Conservation (phyloP, 2,797 vertebrate species). For the Apodemus agrarius region DNA sequence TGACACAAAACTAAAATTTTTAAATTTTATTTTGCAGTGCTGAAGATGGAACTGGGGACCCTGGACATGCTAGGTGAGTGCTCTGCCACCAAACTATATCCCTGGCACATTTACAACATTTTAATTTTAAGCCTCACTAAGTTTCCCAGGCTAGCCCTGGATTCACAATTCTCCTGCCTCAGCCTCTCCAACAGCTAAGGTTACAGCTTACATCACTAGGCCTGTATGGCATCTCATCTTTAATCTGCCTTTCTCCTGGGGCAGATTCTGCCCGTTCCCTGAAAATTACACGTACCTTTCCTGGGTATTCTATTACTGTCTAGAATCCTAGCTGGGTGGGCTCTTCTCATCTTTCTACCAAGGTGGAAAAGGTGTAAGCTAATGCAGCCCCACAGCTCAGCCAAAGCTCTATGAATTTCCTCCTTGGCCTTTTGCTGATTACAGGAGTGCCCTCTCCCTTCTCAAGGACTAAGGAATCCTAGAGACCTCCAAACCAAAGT, state of each 20-base stretch:
- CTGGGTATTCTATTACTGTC: constrained; percentile 21
- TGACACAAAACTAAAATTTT: neutral
- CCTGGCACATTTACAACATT: neutral
- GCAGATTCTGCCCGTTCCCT: neutral
- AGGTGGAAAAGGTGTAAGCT: neutral
- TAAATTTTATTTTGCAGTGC: neutral
- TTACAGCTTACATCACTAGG: neutral
- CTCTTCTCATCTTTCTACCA: neutral
- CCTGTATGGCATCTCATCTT: neutral
- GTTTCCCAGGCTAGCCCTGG: neutral
- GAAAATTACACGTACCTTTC: constrained; percentile 41
- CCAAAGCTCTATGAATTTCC: neutral
- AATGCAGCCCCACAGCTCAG: neutral
- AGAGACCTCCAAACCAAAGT: neutral
- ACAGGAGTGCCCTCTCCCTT: neutral
- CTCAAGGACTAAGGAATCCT: neutral
- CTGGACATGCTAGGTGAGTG: neutral
- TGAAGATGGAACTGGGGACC: neutral
- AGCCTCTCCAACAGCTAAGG: neutral
- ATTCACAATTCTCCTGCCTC: neutral
- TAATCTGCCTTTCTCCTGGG: constrained; percentile 34
- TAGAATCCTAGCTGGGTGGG: constrained; percentile 8
- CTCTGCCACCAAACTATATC: neutral
- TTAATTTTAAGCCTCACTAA: neutral
- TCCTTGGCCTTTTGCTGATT: neutral